Conservation (phyloP, 1,140 invertebrate species). For the Ceratosolen solmsi region DNA sequence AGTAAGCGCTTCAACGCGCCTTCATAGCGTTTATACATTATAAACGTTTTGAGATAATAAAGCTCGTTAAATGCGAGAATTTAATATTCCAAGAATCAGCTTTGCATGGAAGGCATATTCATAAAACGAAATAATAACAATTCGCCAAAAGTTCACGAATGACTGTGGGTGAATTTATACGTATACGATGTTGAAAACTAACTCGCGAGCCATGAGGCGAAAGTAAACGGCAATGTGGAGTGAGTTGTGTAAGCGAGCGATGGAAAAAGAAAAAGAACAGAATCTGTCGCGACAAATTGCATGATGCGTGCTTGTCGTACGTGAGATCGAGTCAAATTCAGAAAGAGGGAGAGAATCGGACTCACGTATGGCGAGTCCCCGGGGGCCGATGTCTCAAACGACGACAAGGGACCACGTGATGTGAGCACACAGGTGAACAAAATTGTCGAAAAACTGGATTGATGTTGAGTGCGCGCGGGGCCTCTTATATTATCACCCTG, state of each 20-base stretch:
- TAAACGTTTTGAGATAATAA: conserved; percentile 22
- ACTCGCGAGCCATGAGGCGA: too few relatives aligned
- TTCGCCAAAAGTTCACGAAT: conserved; percentile 48
- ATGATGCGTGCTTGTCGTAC: conserved; percentile 60
- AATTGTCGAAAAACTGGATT: neutral
- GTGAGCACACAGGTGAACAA: conserved; percentile 32
- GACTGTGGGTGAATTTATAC: conserved; percentile 21
- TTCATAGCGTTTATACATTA: neutral
- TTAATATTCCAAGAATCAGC: conserved; percentile 43
- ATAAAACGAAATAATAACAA: conserved; percentile 44
- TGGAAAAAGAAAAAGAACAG: conserved; percentile 37
- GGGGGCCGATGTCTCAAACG: conserved; percentile 73
- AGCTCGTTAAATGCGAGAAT: conserved; percentile 48
- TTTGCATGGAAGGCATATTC: conserved; percentile 4
- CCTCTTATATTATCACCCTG: neutral
- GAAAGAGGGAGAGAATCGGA: conserved; percentile 54
- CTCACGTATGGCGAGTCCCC: conserved; percentile 66
- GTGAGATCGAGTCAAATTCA: conserved; percentile 53
- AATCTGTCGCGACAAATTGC: conserved; percentile 58
- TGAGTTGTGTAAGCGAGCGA: too few relatives aligned
- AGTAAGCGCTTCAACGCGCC: conserved; percentile 36
- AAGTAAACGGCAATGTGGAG: too few relatives aligned
- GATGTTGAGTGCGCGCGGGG: neutral
- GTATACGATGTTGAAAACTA: too few relatives aligned
- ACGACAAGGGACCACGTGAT: conserved; percentile 62